A percentile compares a stretch with the other conserved stretches of the same genome.
Evolutionary conservation across 2,113 vertebrate genomes (phyloP).

Genomic region (Orthonyx spaldingii): DNA sequence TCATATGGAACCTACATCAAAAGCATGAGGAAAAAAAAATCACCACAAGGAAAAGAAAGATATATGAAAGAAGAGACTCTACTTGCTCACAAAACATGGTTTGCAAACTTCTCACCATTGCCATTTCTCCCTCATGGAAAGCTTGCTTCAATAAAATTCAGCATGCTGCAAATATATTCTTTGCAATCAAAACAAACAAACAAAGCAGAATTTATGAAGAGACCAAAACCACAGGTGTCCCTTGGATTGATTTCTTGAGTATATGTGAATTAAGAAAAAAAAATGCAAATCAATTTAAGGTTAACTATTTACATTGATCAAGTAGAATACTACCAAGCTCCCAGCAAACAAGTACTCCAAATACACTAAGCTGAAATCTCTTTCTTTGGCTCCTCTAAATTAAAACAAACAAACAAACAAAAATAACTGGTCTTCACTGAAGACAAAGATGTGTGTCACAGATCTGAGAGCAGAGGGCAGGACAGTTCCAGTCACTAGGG

Average conservation of each 20-base stretch:
- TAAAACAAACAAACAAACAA: constrained; percentile 54
- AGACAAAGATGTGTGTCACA: constrained; percentile 75
- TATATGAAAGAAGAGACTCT: constrained; percentile 34
- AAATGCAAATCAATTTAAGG: constrained; percentile 47
- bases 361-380: constrained; percentile 79
- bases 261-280: constrained; percentile 67
- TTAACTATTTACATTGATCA: constrained; percentile 77
- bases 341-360: constrained; percentile 79
- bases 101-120: constrained; percentile 42
- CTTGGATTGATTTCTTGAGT: constrained; percentile 64
- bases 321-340: constrained; percentile 53
- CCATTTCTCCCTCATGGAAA: constrained; percentile 29
- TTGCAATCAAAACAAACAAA: constrained; percentile 58
- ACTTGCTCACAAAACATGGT: constrained; percentile 50
- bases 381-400: constrained; percentile 80
- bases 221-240: constrained; percentile 29
- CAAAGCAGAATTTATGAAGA: constrained; percentile 46
- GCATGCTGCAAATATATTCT: constrained; percentile 71
- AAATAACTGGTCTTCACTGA: constrained; percentile 91
- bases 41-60: constrained; percentile 48
- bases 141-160: constrained; percentile 49
- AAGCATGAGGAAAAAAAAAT: neutral
- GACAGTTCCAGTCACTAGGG: constrained; percentile 45
- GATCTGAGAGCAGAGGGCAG: constrained; percentile 56
- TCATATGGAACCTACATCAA: constrained; percentile 49